These are phyloP conservation scores for Tringa solitaria DNA, from an alignment of 2,113 vertebrate genomes.

Conservation along the genomic window DNA sequence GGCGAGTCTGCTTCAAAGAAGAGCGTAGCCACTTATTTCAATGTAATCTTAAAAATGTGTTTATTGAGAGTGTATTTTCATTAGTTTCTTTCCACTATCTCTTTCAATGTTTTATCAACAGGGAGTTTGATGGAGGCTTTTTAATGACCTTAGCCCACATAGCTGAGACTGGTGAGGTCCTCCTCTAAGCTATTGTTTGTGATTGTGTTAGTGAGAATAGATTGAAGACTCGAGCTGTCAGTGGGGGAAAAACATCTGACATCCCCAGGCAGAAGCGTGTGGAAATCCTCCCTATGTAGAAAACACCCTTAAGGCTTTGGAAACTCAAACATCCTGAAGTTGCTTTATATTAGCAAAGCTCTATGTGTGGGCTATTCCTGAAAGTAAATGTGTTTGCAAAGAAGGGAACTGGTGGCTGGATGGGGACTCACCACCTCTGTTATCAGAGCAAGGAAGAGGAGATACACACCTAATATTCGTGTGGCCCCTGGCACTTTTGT, in stretches of 20 bases:
- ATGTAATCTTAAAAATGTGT: fast-evolving
- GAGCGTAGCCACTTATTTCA: background rate
- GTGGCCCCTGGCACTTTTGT: background rate
- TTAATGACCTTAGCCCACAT: background rate
- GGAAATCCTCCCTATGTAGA: background rate
- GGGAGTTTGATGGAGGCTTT: background rate
- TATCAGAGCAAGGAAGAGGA: background rate
- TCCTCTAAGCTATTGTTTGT: background rate
- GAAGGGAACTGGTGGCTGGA: background rate
- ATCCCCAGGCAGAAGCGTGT: background rate
- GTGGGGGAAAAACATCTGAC: background rate
- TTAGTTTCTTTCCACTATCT: background rate
- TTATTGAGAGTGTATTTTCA: background rate
- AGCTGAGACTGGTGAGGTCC: background rate
- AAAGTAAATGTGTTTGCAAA: background rate
- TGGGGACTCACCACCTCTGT: background rate
- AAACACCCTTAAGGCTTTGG: background rate
- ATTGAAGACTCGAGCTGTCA: background rate
- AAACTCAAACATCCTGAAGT: background rate
- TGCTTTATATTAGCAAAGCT: background rate
- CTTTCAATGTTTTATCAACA: background rate
- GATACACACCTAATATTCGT: background rate
- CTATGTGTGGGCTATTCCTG: background rate
- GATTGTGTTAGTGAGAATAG: background rate
- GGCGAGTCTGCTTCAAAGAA: background rate